These are phyloP conservation scores for Ormyrus rosae DNA, from an alignment of 2,888 invertebrate genomes.

Conservation along the genomic window DNA sequence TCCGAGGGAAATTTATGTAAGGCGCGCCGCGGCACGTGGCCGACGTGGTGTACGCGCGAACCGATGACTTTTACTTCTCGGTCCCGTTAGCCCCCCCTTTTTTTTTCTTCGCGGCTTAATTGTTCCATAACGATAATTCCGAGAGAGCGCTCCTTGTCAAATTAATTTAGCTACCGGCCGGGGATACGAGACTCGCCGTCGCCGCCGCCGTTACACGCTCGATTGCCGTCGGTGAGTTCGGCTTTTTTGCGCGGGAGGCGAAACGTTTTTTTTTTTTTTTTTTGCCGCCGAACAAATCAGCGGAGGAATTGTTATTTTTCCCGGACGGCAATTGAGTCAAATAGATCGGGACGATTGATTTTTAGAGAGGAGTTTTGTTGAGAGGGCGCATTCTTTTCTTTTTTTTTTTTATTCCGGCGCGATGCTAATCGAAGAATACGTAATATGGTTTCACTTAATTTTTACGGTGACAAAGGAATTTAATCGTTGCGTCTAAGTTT, in stretches of 20 bases:
- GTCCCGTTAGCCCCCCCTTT: no score
- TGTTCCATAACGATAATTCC: background rate
- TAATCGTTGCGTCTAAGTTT: no score
- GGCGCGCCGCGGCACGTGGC: no score
- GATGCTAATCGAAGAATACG: no score
- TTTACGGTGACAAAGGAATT: no score
- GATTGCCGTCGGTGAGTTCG: background rate
- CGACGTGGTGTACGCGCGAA: no score
- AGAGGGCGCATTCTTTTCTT: no score
- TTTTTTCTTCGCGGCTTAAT: background rate
- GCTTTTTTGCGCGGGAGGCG: slow-evolving; percentile 1
- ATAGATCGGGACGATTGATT: background rate
- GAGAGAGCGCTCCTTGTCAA: background rate
- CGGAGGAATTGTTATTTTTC: background rate
- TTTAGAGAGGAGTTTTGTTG: background rate
- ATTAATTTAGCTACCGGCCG: background rate
- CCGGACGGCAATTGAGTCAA: background rate
- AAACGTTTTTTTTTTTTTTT: background rate
- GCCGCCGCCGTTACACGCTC: background rate
- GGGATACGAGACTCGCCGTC: background rate
- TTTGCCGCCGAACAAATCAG: background rate
- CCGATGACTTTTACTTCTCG: no score
- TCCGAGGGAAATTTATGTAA: no score
- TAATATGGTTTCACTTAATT: no score
- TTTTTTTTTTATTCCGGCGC: no score